Conservation (phyloP, 2,113 vertebrate genomes). For the Ictalurus punctatus region DNA sequence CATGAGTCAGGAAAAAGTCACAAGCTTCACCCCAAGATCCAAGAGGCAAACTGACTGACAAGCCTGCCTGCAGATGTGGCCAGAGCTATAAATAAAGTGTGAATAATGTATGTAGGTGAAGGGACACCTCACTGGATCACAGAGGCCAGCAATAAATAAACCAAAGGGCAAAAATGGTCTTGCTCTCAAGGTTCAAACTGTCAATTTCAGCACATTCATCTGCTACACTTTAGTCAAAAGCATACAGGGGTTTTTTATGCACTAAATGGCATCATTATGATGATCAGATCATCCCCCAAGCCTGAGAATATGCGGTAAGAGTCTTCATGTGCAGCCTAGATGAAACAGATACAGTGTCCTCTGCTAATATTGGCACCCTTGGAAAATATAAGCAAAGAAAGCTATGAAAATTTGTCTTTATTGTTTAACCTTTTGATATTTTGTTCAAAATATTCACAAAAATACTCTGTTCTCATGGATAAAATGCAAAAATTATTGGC, state of each 20-base stretch:
- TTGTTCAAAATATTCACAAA: no score
- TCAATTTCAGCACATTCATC: slow-evolving; percentile 6
- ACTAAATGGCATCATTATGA: background rate
- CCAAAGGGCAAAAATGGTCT: background rate
- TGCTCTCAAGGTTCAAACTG: background rate
- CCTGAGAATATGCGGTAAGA: background rate
- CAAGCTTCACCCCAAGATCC: background rate
- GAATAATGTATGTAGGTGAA: background rate
- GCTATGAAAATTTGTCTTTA: no score
- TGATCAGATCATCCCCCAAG: background rate
- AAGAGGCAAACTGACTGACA: background rate
- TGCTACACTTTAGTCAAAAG: background rate
- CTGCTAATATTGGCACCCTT: no score
- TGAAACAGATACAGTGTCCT: no score
- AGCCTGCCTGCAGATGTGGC: background rate
- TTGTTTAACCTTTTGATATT: no score
- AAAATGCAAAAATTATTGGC: no score
- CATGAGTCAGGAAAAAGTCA: background rate
- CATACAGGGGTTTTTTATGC: background rate
- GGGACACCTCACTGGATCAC: background rate
- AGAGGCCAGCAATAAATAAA: background rate
- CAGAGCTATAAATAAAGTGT: background rate
- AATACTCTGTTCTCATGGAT: no score
- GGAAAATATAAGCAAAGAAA: no score
- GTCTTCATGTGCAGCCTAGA: background rate